Base-by-base conservation (phyloP, 2,113 vertebrate species). In the Crocuta crocuta region DNA sequence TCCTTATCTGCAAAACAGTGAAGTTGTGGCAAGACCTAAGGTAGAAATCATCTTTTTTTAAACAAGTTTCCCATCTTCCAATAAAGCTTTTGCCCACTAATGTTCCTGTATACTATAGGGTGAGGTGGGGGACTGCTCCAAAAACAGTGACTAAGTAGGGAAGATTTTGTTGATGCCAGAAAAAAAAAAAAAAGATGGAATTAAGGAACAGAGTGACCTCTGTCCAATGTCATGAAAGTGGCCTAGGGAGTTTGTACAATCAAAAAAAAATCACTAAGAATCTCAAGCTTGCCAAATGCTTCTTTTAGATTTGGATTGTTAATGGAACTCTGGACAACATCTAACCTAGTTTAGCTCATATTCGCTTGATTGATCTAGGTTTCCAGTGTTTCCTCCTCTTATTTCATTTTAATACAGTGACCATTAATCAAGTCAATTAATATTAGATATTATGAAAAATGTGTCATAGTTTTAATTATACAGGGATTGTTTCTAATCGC, bases 81-180 rank as follows among this genome's bases (percentile, higher is more conserved):
- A 43, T 33, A 78, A 83, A 80, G 12, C 5, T 8, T 55, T 21
- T 65, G 10, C 3, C 12, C 8, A 19, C 1, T 55, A 15, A 85
- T 63, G 19, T 3, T 0, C 7, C 1, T 43, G 24, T 15, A 31
- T 33, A 17, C 26, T 48, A 33, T 21, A 80, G 50, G 1, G 8
- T 45, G 19, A 81, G 33, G 12, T 24, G 0, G 11, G 1, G 0
- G 9, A 19, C 19, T 90, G 1, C 23, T 87, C 19, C 1, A 3
- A 61, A 15, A 63, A 35, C 2, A 65, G 5, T 13, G 24, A 21
- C 19, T 6, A 17, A 48, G 10, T 7, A 82, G 7, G 39, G 2
- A 91, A 10, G 0, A 24, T 39, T 50, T 63, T 61, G 15, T 71
- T 26, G n/a, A 91, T 4, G 8, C 26, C 28, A 2, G 5, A 19